Percentiles rank a stretch among this genome's conserved stretches.
Evolutionary conservation across 2,113 vertebrate genomes (phyloP).

Genomic region (Montifringilla adamsi): DNA sequence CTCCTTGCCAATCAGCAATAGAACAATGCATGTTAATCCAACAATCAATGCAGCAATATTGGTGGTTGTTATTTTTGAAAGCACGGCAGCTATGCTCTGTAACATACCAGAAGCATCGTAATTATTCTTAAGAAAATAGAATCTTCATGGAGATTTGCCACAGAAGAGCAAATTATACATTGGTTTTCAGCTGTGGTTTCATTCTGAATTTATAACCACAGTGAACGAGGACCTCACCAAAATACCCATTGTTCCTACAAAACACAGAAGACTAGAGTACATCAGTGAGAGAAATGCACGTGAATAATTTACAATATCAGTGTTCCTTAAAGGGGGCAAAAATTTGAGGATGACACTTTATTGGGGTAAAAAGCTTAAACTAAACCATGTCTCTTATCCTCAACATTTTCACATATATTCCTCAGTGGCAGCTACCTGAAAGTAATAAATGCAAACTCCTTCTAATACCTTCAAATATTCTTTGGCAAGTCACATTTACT

Average conservation of each 20-base stretch:
- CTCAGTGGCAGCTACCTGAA: background rate
- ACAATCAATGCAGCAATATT: slow-evolving; percentile 83
- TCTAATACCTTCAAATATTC: slow-evolving; percentile 35
- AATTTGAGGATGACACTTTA: background rate
- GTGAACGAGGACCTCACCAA: background rate
- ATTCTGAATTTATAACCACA: background rate
- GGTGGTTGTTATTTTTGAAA: slow-evolving; percentile 81
- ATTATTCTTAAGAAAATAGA: background rate
- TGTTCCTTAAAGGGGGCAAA: background rate
- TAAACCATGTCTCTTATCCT: background rate
- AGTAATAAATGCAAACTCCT: background rate
- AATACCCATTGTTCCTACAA: background rate
- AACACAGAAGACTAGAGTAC: background rate
- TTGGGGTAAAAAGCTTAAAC: background rate
- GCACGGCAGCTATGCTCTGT: slow-evolving; percentile 84
- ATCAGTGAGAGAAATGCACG: background rate
- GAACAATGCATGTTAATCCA: slow-evolving; percentile 81
- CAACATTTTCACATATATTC: background rate
- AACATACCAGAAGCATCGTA: slow-evolving; percentile 38
- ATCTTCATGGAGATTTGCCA: background rate
- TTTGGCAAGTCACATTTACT: slow-evolving; percentile 11
- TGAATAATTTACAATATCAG: background rate
- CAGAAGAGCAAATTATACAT: background rate
- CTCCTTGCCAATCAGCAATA: slow-evolving; percentile 85
- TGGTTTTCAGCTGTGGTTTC: background rate